Percentiles rank a stretch among this genome's conserved stretches.
Evolutionary conservation across 1,140 invertebrate species (phyloP).

Genomic region (Dermatophagoides farinae): DNA sequence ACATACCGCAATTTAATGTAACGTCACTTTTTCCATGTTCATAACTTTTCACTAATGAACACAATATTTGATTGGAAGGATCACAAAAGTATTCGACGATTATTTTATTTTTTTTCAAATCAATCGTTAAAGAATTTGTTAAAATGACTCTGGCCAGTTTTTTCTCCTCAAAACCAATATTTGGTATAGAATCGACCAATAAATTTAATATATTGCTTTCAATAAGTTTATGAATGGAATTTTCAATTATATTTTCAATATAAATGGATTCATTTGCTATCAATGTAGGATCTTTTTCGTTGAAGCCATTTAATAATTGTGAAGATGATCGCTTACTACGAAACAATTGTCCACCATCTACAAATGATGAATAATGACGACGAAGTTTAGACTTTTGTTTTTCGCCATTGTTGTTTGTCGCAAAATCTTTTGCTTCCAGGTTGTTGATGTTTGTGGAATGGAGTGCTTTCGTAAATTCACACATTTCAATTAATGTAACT

Average conservation of each 20-base stretch:
- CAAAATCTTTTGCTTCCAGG: too few species aligned
- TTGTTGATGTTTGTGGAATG: background rate
- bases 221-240: background rate
- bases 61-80: background rate
- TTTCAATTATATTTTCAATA: background rate
- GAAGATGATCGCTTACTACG: background rate
- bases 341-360: background rate
- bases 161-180: slow-evolving; percentile 6
- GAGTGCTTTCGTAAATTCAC: background rate
- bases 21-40: slow-evolving; percentile 1
- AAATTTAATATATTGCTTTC: background rate
- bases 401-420: background rate
- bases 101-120: background rate
- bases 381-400: background rate
- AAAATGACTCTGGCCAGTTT: background rate
- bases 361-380: slow-evolving; percentile 4
- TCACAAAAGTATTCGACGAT: background rate
- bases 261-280: background rate
- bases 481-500: background rate
- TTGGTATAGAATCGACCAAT: background rate
- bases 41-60: background rate
- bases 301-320: background rate
- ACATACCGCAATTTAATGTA: slow-evolving; percentile 2
- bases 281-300: background rate
- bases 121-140: slow-evolving; percentile 2